A percentile compares a stretch with the other conserved stretches of the same genome.
Conservation (phyloP, 2,113 vertebrate genomes). For the Solea senegalensis region DNA sequence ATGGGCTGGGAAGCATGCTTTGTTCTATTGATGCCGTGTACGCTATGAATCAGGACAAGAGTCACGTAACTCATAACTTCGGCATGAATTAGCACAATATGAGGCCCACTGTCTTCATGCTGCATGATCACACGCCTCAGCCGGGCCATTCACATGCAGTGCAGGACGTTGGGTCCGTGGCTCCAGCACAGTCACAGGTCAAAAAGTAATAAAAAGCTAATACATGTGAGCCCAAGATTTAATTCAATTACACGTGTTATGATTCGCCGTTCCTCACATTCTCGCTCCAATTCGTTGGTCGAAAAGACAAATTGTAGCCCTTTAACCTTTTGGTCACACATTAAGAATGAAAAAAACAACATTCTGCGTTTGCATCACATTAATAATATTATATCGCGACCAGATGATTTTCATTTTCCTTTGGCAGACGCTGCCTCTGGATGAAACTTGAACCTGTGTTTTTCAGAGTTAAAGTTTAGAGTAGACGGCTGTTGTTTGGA, state of each 20-base stretch:
- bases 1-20: not conserved
- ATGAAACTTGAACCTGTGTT: constrained; percentile 21
- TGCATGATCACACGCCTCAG: constrained; percentile 1
- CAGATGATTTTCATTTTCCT: constrained; percentile 20
- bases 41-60: not conserved
- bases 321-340: not conserved
- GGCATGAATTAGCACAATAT: not conserved
- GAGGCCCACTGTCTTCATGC: constrained; percentile 1
- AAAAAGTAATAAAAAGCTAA: not conserved
- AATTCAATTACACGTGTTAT: not conserved
- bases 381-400: constrained; percentile 3
- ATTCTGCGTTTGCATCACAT: not conserved
- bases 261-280: not conserved
- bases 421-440: constrained; percentile 2
- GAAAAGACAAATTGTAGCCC: not conserved
- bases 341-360: constrained; percentile 9
- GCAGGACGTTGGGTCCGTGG: constrained; percentile 2
- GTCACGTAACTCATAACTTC: constrained; percentile 1
- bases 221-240: not conserved
- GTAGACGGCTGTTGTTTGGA: constrained; percentile 45
- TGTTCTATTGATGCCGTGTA: constrained; percentile 1
- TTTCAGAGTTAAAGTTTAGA: constrained; percentile 24
- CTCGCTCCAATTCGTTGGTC: not conserved
- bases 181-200: constrained; percentile 7
- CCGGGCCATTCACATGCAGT: constrained; percentile 19